Evolutionary conservation across 1,140 invertebrate genomes (phyloP), one percentile per base, ranked within the genome.

Genomic region (Vollenhovia emeryi): DNA sequence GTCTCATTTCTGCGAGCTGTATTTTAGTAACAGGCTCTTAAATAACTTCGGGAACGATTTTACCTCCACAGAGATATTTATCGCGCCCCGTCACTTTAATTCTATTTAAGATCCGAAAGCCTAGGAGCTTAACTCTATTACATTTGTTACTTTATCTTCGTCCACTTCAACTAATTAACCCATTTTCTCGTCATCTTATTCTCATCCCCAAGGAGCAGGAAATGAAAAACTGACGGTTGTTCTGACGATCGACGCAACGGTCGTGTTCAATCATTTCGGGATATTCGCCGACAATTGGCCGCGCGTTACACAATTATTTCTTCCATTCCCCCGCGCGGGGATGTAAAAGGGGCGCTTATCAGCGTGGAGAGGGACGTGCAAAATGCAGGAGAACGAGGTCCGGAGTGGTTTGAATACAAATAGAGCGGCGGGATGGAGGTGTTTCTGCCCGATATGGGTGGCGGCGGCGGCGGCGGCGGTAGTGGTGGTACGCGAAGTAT

Each of bases 401-500:
- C 74, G 57, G 84, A 69, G 60, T 74, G 86, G 85, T 82, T 69
- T 50, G 86, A 87, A 87, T 87, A 87, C 86, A 86, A 87, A 87
- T 86, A 73, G 69, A 59, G 80, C 64, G 18, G 50, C n/a, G 64
- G 43, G 59, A 15, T 83, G 45, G 78, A 82, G 73, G 40, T 82
- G 71, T 86, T 36, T 55, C 80, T 79, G n/a, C 36, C 68, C 71
- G 83, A 76, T 69, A 74, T 82, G 62, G 59, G 48, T 50, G 48
- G 86, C 21, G 66, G 62, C 52, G 48, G 27, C 3, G 33, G 13
- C 21, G n/a, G 55, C n/a, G 33, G 9, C 8, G 24, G 50, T 36
- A 36, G 74, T 59, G 55, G 80, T 69, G 21, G 64, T 59, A 82
- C 66, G 66, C 78, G 66, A 82, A 59, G 80, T 86, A 82, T 86